Base-by-base conservation (phyloP, 2,113 vertebrate species). In the Carettochelys insculpta region DNA sequence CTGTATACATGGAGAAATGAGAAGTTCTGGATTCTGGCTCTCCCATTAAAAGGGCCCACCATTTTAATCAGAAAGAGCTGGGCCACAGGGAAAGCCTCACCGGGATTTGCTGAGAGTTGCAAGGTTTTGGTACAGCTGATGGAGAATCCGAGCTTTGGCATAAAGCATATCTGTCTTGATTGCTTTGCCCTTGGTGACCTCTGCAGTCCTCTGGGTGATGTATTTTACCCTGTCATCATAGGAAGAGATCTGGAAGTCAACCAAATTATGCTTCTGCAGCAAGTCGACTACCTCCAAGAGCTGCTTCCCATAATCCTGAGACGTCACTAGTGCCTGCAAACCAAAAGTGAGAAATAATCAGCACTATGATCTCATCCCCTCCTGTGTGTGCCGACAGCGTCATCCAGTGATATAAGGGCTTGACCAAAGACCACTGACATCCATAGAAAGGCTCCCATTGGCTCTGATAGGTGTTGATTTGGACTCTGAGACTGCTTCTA, bases 261-360 rank as follows among this genome's bases (percentile, higher is more conserved):
- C 75, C 56, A 99, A 97, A 73, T 98, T 97, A 41, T 99, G 99
- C 51, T 98, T 98, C 95, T 99, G 98, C 14, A 99, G 97, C 81
- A 99, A 96, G 88, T 98, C 97, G 50, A 97, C 97, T 34, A 97
- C 98, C 82, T 99, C 98, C 1, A 97, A 92, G 54, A 99, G 97
- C 92, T 99, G 98, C 85, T 98, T 99, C 48, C 98, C 98, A 91
- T 94, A 95, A 8, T 98, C 98, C 41, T 96, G 96, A 17, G 98
- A 98, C 65, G 83, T 97, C 85, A 98, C 97, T 80, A 97, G 95
- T 48, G 90, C 94, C 99, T 99, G 94, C 52, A 84, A 85, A 65
- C 2, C 84, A 68, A 85, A 94, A 95, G 56, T 7, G 5, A 80
- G 81, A 56, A 38, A 68, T 77, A 6, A 89, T 54, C 65, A 89